Base-by-base conservation (phyloP, 2,113 vertebrate genomes). In the Laticauda laticaudata region DNA sequence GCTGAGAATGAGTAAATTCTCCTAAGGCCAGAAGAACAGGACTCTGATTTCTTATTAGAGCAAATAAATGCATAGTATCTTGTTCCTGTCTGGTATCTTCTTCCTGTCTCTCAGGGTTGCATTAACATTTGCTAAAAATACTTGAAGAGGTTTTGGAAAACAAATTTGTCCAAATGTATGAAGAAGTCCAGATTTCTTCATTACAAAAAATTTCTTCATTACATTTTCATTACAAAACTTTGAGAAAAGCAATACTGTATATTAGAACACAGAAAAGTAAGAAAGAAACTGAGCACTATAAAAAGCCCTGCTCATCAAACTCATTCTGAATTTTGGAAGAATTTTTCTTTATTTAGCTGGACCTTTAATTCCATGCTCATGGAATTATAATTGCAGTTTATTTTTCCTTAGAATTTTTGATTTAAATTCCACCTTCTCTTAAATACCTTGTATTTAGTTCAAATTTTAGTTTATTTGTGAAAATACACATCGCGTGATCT, bases 1-100 rank as follows among this genome's bases (percentile, higher is more conserved):
- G 26, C 48, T 56, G 34, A 8, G 24, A 64, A 20, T 24, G 64
- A 51, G 9, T 48, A 26, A 51, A 89, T 26, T 86, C 59, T 86
- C 45, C 14, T 0, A 53, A 69, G 1, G 64, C 51, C 15, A 53
- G 11, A 6, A 89, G 34, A 90, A 3, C 91, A 93, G 56, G 88
- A 92, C 11, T 0, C 2, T 18, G 34, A 1, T 3, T 12, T 10
- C 9, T 59, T 8, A 4, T 23, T 54, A 2, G 39, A 2, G 0
- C 53, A 3, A 7, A 5, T 21, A 0, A 26, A 85, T 21, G 45
- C 69, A 0, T 10, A 26, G 1, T 9, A n/a, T 86, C 39, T 14
- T 90, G 7, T 34, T 92, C 43, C n/a, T 34, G 39, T 69, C 24
- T 26, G 24, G 39, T 5, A 34, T 86, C 39, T 23, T 90, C 10